These are phyloP conservation scores for Carcinoscorpius rotundicauda DNA, from an alignment of 1,140 invertebrate genomes.

Conservation along the genomic window DNA sequence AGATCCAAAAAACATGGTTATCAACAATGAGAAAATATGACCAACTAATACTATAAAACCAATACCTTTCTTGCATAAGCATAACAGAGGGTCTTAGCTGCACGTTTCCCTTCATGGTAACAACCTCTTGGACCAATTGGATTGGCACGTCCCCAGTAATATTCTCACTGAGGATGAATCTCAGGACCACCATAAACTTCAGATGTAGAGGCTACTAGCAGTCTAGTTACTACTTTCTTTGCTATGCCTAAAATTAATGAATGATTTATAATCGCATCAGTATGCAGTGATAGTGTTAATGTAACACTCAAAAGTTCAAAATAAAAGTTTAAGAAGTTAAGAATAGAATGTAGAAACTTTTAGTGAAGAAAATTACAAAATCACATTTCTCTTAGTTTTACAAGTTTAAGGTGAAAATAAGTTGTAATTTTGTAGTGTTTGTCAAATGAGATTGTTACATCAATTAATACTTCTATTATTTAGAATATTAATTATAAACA, in stretches of 20 bases:
- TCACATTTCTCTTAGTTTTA: no score
- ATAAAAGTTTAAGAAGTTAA: no score
- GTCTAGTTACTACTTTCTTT: slow-evolving; percentile 80
- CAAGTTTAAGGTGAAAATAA: no score
- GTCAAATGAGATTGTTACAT: no score
- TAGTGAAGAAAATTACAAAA: no score
- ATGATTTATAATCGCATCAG: no score
- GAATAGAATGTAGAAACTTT: no score
- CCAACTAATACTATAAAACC: background rate
- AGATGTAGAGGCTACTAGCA: slow-evolving; percentile 94
- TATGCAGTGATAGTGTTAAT: no score
- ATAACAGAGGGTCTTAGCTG: slow-evolving; percentile 91
- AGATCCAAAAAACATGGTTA: background rate
- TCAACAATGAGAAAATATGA: background rate
- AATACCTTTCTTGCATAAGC: slow-evolving; percentile 82
- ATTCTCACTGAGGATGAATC: slow-evolving; percentile 86
- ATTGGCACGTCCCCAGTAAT: slow-evolving; percentile 98
- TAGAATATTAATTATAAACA: no score
- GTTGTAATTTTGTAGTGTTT: no score
- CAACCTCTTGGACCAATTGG: slow-evolving; percentile 87
- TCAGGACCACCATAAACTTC: slow-evolving; percentile 98
- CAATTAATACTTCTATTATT: no score
- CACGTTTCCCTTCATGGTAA: slow-evolving; percentile 97
- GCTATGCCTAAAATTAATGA: slow-evolving; percentile 52
- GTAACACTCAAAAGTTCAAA: no score